Evolutionary conservation across 2,888 invertebrate genomes (phyloP), one percentile per base, ranked within the genome.

Genomic region (Acanthosoma haemorrhoidale): DNA sequence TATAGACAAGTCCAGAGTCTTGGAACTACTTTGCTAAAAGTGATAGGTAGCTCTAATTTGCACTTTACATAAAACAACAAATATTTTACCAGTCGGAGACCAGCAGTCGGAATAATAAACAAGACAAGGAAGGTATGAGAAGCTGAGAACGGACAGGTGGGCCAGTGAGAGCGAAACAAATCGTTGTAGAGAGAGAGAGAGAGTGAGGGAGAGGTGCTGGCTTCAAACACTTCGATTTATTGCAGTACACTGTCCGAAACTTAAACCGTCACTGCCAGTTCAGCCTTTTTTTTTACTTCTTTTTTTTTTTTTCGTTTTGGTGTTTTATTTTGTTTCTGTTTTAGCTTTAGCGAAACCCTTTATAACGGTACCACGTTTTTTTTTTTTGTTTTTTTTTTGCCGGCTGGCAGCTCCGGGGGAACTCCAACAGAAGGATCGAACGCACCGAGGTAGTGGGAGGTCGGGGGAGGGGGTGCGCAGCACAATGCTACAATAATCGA

Each of bases 311-410:
- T n/a, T n/a, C n/a, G n/a, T n/a, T n/a, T n/a, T n/a, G n/a, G n/a
- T n/a, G 21, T 51, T 51, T 51, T 51, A 51, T 51, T 51, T 25
- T 51, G 51, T 51, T 51, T 51, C 51, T 51, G 51, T 51, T 51
- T 51, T 51, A 51, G 51, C 51, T 51, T 51, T 51, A 51, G 25
- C 51, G 51, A 29, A 21, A 25, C 21, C 51, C 51, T 51, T 51
- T 51, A 25, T 25, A 13, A 13, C 4, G 25, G n/a, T n/a, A n/a
- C n/a, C 25, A 2, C 21, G 13, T 3, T 43, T 29, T 51, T 51
- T 51, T 51, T 51, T n/a, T 25, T 29, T 25, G 21, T 38, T 43
- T 43, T 21, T 51, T 51, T 51, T 51, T 51, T 51, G 4, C 13
- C 21, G 6, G 16, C 25, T 21, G 29, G 25, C 43, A n/a, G n/a